Base-by-base conservation (phyloP, 2,888 invertebrate species). In the Drosophila kanekoi region DNA sequence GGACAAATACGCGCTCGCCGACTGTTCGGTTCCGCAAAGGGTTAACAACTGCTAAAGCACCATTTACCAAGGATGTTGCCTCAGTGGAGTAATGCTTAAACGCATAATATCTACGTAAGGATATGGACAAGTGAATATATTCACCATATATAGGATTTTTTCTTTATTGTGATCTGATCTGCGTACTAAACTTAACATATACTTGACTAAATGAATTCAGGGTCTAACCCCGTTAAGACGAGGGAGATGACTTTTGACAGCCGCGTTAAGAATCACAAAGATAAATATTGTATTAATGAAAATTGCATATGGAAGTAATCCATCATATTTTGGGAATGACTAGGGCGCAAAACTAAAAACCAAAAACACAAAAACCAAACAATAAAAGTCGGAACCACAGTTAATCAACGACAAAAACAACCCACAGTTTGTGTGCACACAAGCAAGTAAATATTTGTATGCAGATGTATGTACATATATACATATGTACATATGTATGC, bases 291-390 rank as follows among this genome's bases (percentile, higher is more conserved):
- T 75, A 87, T 88, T 89, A 88, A 87, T 77, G 83, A 76, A 90
- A 89, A 90, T 89, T 89, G 81, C 89, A 83, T 77, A 80, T 85
- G 90, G 90, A 90, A 90, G 89, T 90, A 77, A 90, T 90, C 90
- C 90, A 90, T 90, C 90, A 90, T 79, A 70, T 78, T 72, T 47
- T 47, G 52, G 62, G 49, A 57, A 53, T 64, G 67, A 63, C 56
- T 67, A 71, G 62, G 66, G 86, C 72, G 83, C 63, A 57, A 63
- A 72, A 62, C 64, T 64, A 48, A 71, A 81, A 70, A 58, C 54
- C 58, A 61, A 62, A 63, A 53, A 53, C 53, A 48, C 23, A 48
- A 57, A 64, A 44, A 44, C 63, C 38, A 78, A 67, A 73, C 64
- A 72, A 84, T 82, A 82, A 88, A 85, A 85, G 77, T 69, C 72